phyloP scores from a whole-genome alignment of 1,140 invertebrate species.

The Rhagoletis pomonella region DNA sequence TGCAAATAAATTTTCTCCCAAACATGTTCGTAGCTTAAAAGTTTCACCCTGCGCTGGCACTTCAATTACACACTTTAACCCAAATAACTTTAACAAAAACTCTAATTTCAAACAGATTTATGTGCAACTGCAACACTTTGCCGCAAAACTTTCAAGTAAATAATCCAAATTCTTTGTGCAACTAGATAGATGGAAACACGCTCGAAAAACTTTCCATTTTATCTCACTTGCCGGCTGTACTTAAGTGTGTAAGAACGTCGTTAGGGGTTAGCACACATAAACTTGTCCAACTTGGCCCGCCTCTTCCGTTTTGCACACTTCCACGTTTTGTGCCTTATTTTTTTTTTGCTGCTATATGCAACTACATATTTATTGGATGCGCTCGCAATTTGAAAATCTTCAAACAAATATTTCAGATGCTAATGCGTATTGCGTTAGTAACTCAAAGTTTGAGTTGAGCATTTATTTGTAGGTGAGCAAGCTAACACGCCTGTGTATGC shows the following conservation, averaged over 20 bases:
- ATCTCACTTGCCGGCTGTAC: slow-evolving; percentile 6
- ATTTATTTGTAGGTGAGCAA: background rate
- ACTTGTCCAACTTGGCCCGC: background rate
- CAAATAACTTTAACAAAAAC: slow-evolving; percentile 48
- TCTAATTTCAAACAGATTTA: slow-evolving; percentile 47
- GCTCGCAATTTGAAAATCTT: slow-evolving; percentile 24
- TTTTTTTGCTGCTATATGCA: too few relatives aligned
- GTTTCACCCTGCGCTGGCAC: background rate
- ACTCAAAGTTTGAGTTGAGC: background rate
- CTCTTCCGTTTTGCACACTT: background rate
- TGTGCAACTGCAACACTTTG: slow-evolving; percentile 23
- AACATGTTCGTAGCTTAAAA: background rate
- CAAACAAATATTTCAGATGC: slow-evolving; percentile 38
- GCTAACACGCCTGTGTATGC: too few relatives aligned
- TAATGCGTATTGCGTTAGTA: slow-evolving; percentile 10
- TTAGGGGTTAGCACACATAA: background rate
- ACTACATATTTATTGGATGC: background rate
- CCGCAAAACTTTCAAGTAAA: slow-evolving; percentile 40
- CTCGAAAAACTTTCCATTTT: slow-evolving; percentile 37
- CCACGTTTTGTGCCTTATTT: background rate
- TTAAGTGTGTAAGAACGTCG: background rate
- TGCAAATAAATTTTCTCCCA: background rate
- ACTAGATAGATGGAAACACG: slow-evolving; percentile 28
- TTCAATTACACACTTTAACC: slow-evolving; percentile 41
- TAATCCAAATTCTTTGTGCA: slow-evolving; percentile 38